phyloP scores from a whole-genome alignment of 2,797 vertebrate species.

The Rhinogobio ventralis region DNA sequence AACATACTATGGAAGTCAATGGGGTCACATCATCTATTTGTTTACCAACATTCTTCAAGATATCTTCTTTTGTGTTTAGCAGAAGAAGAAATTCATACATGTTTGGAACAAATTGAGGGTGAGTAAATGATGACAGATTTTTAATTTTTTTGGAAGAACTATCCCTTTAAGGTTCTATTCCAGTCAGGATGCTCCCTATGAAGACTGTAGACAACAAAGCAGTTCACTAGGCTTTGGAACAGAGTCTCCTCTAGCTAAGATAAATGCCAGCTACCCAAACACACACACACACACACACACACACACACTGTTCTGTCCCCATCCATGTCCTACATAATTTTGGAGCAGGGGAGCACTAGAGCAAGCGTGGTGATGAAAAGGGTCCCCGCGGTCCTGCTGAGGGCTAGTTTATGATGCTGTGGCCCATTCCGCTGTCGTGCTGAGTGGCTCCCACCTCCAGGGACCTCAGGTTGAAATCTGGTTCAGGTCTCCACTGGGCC shows the following conservation, averaged over 20 bases:
- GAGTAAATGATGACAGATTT: neutral
- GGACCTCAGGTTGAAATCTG: constrained; percentile 83
- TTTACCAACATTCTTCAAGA: neutral
- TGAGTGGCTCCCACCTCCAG: constrained; percentile 70
- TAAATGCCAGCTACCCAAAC: constrained; percentile 57
- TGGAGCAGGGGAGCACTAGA: constrained; percentile 66
- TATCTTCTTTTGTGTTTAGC: neutral
- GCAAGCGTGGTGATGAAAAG: constrained; percentile 72
- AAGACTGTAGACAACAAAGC: constrained; percentile 69
- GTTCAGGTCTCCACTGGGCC: constrained; percentile 79
- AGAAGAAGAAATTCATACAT: neutral
- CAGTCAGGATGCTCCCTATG: neutral
- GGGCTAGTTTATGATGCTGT: constrained; percentile 74
- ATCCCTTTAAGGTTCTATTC: neutral
- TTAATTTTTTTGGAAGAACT: neutral
- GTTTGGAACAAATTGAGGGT: neutral
- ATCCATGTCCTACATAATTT: constrained; percentile 78
- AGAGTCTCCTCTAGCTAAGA: constrained; percentile 29
- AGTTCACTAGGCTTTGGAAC: constrained; percentile 43
- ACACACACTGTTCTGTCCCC: constrained; percentile 46
- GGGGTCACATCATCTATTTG: neutral
- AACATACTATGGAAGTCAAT: too few species aligned
- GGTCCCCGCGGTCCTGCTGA: constrained; percentile 72
- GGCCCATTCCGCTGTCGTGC: constrained; percentile 57
- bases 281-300: constrained; percentile 36